A percentile compares a stretch with the other conserved stretches of the same genome.
These are phyloP conservation scores for Atopsyche davidsoni DNA, from an alignment of 1,140 invertebrate genomes.

Conservation along the genomic window DNA sequence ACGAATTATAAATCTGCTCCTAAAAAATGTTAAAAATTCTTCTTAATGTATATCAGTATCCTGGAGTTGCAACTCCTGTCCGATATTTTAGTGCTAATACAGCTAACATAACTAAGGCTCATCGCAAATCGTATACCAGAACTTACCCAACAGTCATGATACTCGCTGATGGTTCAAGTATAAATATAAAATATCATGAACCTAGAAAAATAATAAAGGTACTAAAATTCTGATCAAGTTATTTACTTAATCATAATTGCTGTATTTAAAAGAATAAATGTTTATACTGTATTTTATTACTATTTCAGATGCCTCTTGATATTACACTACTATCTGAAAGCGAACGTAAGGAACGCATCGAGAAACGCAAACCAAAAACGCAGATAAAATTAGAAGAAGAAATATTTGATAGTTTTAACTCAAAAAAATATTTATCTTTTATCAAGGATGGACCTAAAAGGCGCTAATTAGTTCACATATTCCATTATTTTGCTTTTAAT, in stretches of 20 bases:
- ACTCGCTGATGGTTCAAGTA: conserved; percentile 75
- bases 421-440: conserved; percentile 68
- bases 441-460: conserved; percentile 50
- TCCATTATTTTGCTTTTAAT: no score
- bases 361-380: conserved; percentile 65
- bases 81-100: conserved; percentile 57
- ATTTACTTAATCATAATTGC: conserved; percentile 5
- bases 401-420: conserved; percentile 71
- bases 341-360: conserved; percentile 58
- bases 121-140: conserved; percentile 60
- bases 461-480: conserved; percentile 7
- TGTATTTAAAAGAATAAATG: conserved; percentile 4
- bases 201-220: conserved; percentile 80
- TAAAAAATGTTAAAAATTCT: no score
- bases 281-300: conserved; percentile 29
- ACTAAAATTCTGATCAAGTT: conserved; percentile 17
- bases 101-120: conserved; percentile 63
- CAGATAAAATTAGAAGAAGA: conserved; percentile 69
- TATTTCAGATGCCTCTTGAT: conserved; percentile 70
- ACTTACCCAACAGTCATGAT: conserved; percentile 72
- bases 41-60: conserved; percentile 2
- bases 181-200: conserved; percentile 74
- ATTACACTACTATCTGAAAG: conserved; percentile 61
- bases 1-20: no score
- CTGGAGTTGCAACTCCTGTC: neutral